Evolutionary conservation across 2,888 invertebrate genomes (phyloP).

Genomic region (Xestia rhomboidea): DNA sequence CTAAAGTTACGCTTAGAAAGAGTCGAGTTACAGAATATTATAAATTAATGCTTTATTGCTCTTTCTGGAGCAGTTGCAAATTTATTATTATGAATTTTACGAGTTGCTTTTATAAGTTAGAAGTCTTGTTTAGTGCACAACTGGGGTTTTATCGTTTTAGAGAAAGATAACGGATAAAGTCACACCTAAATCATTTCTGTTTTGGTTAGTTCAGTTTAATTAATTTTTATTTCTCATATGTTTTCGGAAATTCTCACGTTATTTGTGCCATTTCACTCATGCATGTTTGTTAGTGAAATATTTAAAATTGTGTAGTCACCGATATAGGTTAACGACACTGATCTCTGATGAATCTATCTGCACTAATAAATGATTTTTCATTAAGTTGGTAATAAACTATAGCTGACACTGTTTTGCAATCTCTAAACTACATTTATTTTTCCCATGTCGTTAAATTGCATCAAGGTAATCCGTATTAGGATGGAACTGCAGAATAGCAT

Average conservation of each 20-base stretch:
- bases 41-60: slow-evolving; percentile 23
- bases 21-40: slow-evolving; percentile 16
- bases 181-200: slow-evolving; percentile 8
- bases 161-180: slow-evolving; percentile 6
- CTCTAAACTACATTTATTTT: not conserved
- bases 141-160: not conserved
- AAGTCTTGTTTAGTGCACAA: slow-evolving; percentile 16
- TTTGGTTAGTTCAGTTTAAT: not conserved
- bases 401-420: not conserved
- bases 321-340: not conserved
- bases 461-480: slow-evolving; percentile 34
- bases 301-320: not conserved
- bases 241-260: not conserved
- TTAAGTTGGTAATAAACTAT: not conserved
- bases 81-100: slow-evolving; percentile 19
- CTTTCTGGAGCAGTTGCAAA: slow-evolving; percentile 21
- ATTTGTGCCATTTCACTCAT: not conserved
- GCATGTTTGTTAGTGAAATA: not conserved
- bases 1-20: slow-evolving; percentile 19
- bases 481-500: slow-evolving; percentile 29
- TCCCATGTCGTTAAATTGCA: slow-evolving; percentile 10
- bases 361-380: not conserved
- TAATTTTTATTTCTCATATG: not conserved
- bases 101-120: not conserved
- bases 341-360: not conserved